Base-by-base conservation (phyloP, 2,797 vertebrate species). In the Limnodromus scolopaceus region DNA sequence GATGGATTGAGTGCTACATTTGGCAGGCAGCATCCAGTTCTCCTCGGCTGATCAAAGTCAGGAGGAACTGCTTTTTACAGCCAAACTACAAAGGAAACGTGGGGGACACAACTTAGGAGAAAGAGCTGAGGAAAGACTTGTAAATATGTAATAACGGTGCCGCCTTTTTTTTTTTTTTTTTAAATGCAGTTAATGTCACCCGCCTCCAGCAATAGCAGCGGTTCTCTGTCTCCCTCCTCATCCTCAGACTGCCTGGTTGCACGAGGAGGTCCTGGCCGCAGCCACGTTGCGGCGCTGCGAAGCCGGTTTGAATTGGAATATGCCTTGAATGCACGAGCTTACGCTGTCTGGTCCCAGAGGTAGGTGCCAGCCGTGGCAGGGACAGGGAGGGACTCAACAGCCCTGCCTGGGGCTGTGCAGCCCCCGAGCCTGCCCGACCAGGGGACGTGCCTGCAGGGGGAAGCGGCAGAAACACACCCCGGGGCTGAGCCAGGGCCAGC, bases 171-270 rank as follows among this genome's bases (percentile, higher is more conserved):
- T 28, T 11, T 48, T 53, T 30, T 34, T 74, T 74, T 68, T 55
- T 6, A 0, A 53, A 77, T 46, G 9, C 97, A 99, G 99, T 68
- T 99, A 76, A 99, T 99, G 99, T 99, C 99, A 86, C 99, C 99
- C 19, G 98, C 98, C 68, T 99, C 99, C 72, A 99, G 99, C 97
- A 99, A 99, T 97, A 99, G 99, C 98, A 99, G 99, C 0, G 99
- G 99, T 13, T 99, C 99, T 45, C 98, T 99, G 82, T 99, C 99
- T 0, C 99, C 99, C 28, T 99, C 99, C 13, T 99, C 99, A 1
- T 99, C 99, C 20, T 99, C 99, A 0, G 99, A 99, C 97, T 99
- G 99, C 46, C 98, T 99, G 51, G 95, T 95, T 1, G 98, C 97
- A 1, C 98, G 98, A 1, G 98, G 98, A 2, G 98, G 99, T 2